Evolutionary conservation across 2,113 vertebrate species (phyloP).

Genomic region (Dasyornis broadbenti): DNA sequence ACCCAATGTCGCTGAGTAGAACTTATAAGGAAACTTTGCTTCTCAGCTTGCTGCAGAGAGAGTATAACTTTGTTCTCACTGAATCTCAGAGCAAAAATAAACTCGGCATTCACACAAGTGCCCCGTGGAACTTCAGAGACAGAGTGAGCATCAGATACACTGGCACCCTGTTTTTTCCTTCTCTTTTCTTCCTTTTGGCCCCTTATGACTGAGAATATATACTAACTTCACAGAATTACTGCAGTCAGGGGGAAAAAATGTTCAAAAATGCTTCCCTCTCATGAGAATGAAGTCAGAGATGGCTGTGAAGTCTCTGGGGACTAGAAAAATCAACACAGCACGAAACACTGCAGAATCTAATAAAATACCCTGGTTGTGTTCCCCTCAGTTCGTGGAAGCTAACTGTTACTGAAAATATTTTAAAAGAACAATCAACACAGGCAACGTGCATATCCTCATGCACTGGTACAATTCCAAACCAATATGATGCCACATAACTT

Average conservation of each 20-base stretch:
- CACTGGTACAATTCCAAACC: neutral
- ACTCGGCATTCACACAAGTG: neutral
- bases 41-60: neutral
- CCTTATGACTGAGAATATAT: neutral
- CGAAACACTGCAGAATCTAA: neutral
- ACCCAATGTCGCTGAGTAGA: neutral
- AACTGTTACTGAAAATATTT: neutral
- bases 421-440: neutral
- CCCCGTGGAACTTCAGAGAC: neutral
- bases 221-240: neutral
- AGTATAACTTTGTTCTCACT: neutral
- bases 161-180: neutral
- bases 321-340: neutral
- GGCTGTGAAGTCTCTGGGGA: neutral
- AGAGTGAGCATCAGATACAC: neutral
- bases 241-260: neutral
- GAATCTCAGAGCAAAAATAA: neutral
- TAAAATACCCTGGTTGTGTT: neutral
- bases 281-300: neutral
- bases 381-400: neutral
- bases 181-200: neutral
- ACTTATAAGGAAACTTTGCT: neutral
- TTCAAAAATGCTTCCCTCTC: neutral
- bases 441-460: rapidly evolving
- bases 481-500: neutral